These are phyloP conservation scores for Gadus chalcogrammus DNA, from an alignment of 2,113 vertebrate species.

Conservation along the genomic window DNA sequence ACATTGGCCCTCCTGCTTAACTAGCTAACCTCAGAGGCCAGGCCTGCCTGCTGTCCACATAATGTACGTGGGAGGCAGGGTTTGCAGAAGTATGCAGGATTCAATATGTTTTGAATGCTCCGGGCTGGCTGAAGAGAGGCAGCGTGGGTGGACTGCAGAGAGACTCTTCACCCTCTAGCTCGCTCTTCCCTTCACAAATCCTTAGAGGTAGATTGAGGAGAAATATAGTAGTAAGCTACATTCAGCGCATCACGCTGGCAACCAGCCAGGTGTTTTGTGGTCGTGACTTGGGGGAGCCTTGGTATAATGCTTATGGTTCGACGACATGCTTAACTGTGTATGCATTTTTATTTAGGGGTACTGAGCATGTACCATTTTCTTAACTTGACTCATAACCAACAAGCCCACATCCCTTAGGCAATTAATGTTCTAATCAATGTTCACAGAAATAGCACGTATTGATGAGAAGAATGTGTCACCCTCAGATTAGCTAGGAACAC, in stretches of 20 bases:
- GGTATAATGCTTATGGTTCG: constrained; percentile 33
- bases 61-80: constrained; percentile 55
- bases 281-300: constrained; percentile 54
- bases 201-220: constrained; percentile 55
- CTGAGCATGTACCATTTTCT: too few relatives aligned
- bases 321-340: background rate
- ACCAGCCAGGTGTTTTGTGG: constrained; percentile 38
- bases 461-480: too few relatives aligned
- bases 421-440: too few relatives aligned
- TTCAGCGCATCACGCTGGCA: constrained; percentile 48
- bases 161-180: constrained; percentile 38
- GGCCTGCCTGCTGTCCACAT: constrained; percentile 42
- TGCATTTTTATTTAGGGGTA: background rate
- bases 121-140: constrained; percentile 51
- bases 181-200: constrained; percentile 45
- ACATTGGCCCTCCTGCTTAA: constrained; percentile 22
- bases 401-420: too few relatives aligned
- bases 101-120: constrained; percentile 64
- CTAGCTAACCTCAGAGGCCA: constrained; percentile 3
- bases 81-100: constrained; percentile 28
- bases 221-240: constrained; percentile 17
- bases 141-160: constrained; percentile 66
- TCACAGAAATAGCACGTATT: too few relatives aligned
- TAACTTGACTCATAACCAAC: too few relatives aligned
- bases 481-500: too few relatives aligned